Conservation (phyloP, 2,113 vertebrate species). For the Bostrychus sinensis region DNA sequence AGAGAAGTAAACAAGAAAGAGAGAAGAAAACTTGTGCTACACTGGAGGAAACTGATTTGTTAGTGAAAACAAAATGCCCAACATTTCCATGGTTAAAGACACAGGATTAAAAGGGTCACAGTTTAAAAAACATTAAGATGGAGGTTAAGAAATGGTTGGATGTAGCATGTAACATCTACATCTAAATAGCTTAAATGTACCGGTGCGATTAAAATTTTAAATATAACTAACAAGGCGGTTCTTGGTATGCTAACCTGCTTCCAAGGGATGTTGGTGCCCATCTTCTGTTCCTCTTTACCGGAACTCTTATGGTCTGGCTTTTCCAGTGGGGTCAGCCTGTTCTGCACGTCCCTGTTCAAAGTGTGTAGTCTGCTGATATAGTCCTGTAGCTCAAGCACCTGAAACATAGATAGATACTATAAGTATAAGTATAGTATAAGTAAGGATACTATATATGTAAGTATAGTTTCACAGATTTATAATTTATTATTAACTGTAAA, state of each 20-base stretch:
- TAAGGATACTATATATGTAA: too few relatives aligned
- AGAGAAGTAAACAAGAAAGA: slow-evolving; percentile 64
- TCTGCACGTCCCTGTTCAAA: slow-evolving; percentile 80
- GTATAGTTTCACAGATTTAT: too few relatives aligned
- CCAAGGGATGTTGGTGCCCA: slow-evolving; percentile 9
- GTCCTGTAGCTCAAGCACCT: slow-evolving; percentile 87
- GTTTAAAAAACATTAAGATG: slow-evolving; percentile 48
- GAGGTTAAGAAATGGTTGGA: slow-evolving; percentile 51
- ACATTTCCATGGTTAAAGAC: slow-evolving; percentile 39
- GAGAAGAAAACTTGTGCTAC: slow-evolving; percentile 45
- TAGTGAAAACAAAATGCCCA: slow-evolving; percentile 41
- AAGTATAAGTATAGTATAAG: too few relatives aligned
- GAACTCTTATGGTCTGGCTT: slow-evolving; percentile 24
- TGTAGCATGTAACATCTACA: slow-evolving; percentile 19
- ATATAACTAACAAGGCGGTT: neutral
- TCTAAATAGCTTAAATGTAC: neutral
- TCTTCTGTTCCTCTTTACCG: slow-evolving; percentile 26
- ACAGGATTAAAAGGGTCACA: slow-evolving; percentile 31
- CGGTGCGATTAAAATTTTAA: neutral
- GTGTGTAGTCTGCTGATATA: slow-evolving; percentile 79
- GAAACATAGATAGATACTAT: slow-evolving; percentile 9
- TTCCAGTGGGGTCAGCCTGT: slow-evolving; percentile 46
- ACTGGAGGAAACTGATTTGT: slow-evolving; percentile 49
- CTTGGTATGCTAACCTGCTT: slow-evolving; percentile 56
- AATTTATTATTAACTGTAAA: too few relatives aligned